These are phyloP conservation scores for Addax nasomaculatus DNA, from an alignment of 2,113 vertebrate genomes.

Conservation along the genomic window DNA sequence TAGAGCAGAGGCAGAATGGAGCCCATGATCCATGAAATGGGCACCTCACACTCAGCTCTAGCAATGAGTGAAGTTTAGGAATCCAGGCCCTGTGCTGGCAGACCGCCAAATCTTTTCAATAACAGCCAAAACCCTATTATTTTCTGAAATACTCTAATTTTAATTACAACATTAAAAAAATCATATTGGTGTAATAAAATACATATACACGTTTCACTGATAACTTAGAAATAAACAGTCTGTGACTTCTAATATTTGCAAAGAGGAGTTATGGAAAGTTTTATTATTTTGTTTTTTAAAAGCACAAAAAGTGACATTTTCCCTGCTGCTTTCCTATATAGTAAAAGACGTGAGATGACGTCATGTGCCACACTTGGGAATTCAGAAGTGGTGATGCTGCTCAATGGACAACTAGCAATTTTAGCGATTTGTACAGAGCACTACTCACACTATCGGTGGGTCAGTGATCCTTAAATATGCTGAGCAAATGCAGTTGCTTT, in stretches of 20 bases:
- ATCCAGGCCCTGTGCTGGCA: neutral
- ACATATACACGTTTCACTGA: neutral
- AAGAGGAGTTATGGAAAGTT: neutral
- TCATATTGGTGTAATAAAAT: neutral
- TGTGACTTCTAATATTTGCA: neutral
- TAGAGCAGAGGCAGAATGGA: neutral
- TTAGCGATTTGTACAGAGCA: neutral
- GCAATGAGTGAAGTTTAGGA: neutral
- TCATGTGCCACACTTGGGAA: neutral
- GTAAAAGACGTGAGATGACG: neutral
- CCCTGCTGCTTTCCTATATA: neutral
- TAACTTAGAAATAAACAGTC: neutral
- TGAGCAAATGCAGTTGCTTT: neutral
- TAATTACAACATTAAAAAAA: neutral
- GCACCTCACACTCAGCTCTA: neutral
- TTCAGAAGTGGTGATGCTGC: neutral
- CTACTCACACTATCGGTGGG: neutral
- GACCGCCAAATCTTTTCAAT: neutral
- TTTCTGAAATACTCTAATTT: neutral
- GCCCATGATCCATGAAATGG: accelerated
- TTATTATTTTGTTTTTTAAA: neutral
- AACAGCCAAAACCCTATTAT: neutral
- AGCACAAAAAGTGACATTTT: neutral
- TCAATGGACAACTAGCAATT: neutral
- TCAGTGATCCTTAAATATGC: neutral